Percentiles rank a stretch among this genome's conserved stretches.
phyloP scores from a whole-genome alignment of 2,888 invertebrate species.

The Drosophila testacea region DNA sequence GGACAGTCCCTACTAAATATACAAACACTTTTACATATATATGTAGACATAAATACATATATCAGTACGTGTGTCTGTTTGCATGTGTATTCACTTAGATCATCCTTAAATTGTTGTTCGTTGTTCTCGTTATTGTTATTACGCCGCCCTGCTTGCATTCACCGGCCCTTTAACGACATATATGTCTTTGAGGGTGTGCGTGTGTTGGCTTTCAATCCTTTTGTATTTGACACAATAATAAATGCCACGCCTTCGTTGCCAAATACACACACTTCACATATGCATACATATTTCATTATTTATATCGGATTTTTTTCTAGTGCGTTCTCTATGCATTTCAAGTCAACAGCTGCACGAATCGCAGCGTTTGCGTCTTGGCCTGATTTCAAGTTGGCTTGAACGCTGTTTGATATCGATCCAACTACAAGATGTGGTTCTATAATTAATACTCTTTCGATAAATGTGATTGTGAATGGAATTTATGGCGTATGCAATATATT shows the following conservation, averaged over 20 bases:
- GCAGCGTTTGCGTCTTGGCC: constrained; percentile 52
- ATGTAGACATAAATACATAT: neutral
- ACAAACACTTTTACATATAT: constrained; percentile 7
- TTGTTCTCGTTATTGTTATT: constrained; percentile 73
- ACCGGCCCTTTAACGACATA: constrained; percentile 31
- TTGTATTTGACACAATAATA: constrained; percentile 71
- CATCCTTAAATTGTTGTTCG: constrained; percentile 64
- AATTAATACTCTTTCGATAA: neutral
- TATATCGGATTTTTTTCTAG: constrained; percentile 69
- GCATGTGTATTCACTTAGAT: constrained; percentile 49
- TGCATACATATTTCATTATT: constrained; percentile 76
- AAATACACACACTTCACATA: constrained; percentile 21
- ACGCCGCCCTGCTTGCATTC: constrained; percentile 46
- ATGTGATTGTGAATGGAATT: neutral
- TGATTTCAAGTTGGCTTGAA: constrained; percentile 45
- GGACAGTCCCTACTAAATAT: constrained; percentile 49
- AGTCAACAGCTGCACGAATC: constrained; percentile 58
- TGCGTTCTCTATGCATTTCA: constrained; percentile 42
- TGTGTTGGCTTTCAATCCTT: constrained; percentile 62
- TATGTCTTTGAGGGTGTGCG: constrained; percentile 27
- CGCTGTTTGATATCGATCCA: constrained; percentile 18
- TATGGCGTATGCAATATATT: neutral
- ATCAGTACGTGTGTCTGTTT: constrained; percentile 17
- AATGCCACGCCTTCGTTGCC: constrained; percentile 33
- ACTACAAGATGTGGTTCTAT: constrained; percentile 8